Base-by-base conservation (phyloP, 1,140 invertebrate species). In the Drosophila miranda region DNA sequence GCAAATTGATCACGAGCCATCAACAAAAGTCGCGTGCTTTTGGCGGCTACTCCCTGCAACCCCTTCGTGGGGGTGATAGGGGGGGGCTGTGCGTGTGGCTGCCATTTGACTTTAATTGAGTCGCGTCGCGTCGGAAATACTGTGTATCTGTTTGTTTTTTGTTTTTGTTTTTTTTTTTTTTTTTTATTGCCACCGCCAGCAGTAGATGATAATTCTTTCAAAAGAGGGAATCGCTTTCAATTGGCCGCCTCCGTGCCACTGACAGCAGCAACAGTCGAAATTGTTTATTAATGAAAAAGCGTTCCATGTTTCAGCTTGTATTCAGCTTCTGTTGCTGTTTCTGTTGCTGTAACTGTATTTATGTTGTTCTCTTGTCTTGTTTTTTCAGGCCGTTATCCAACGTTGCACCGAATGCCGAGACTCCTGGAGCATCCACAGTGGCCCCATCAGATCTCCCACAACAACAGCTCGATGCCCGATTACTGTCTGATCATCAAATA, bases 101-200 rank as follows among this genome's bases (percentile, higher is more conserved):
- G 48, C 34, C 81, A 81, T 74, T 86, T 81, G 80, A 76, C 77
- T 89, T 84, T 82, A 89, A 89, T 89, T 89, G 78, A 89, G 75
- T 81, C 71, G 79, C 77, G 64, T 64, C 74, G 63, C 52, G 57
- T 62, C 60, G 59, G 34, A 11, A 38, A 38, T 38, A 38, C 34
- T 38, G 34, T 38, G 34, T 38, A 3, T 38, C 11, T 38, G 11
- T 38, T 4, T 68, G 19, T 19, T 19, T 2, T 19, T 19, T 19
- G 19, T 19, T 19, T 19, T 19, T 19, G 19, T 19, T 19, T 19
- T 1, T 16, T 16, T 81, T 87, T 16, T 81, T 87, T 23, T 1
- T 23, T 81, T 87, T 87, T 82, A 82, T 87, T 82, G 82, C 77
- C 57, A 43, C 43, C 44, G 26, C 46, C 8, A 16, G 50, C 34